These are phyloP conservation scores for Rotaria socialis DNA, from an alignment of 2,888 invertebrate species.

Conservation along the genomic window DNA sequence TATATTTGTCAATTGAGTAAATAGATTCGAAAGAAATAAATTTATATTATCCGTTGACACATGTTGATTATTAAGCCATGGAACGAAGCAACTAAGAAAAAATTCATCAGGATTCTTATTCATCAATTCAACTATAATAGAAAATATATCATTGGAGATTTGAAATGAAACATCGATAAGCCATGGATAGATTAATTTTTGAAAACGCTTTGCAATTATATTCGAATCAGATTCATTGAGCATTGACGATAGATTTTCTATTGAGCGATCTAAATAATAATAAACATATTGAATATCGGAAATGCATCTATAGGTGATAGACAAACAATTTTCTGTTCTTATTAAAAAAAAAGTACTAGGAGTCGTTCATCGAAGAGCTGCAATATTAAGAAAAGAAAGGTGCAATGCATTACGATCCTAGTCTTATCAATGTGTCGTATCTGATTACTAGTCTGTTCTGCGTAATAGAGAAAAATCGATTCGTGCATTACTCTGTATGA, in stretches of 20 bases:
- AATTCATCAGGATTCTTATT: neutral
- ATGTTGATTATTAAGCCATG: neutral
- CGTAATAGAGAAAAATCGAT: too few species aligned
- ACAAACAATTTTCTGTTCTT: too few species aligned
- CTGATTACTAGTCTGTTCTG: too few species aligned
- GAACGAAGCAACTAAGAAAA: neutral
- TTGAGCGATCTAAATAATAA: neutral
- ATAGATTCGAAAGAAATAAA: neutral
- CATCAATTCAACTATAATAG: neutral
- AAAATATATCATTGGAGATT: neutral
- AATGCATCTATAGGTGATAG: too few species aligned
- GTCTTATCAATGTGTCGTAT: too few species aligned
- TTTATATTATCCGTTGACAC: neutral
- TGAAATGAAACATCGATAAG: neutral
- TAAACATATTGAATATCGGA: too few species aligned
- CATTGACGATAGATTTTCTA: neutral
- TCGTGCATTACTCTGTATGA: too few species aligned
- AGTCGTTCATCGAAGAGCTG: too few species aligned
- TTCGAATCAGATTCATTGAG: neutral
- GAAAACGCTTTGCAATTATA: neutral
- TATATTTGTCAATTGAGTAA: neutral
- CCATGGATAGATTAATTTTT: conserved; percentile 1
- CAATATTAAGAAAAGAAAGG: too few species aligned
- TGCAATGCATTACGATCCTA: too few species aligned
- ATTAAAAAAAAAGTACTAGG: too few species aligned